Percentiles rank a stretch among this genome's conserved stretches.
These are phyloP conservation scores for Temnothorax rugatulus DNA, from an alignment of 2,888 invertebrate species.

Conservation along the genomic window DNA sequence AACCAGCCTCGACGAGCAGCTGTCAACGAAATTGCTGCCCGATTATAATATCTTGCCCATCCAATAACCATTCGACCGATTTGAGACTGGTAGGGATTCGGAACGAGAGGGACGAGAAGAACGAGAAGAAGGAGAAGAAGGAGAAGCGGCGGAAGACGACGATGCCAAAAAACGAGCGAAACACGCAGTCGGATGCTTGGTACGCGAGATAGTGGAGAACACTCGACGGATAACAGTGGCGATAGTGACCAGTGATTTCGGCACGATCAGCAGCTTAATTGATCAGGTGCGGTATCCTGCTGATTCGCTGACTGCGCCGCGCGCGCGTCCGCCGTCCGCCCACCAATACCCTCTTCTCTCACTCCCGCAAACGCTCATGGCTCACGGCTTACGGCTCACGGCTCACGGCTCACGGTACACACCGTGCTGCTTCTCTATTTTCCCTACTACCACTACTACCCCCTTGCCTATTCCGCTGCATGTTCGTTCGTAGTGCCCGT, in stretches of 20 bases:
- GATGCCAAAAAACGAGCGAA: conserved; percentile 32
- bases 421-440: not conserved
- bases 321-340: conserved; percentile 62
- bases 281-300: conserved; percentile 78
- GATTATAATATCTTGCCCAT: conserved; percentile 42
- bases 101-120: not conserved
- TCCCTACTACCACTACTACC: not conserved
- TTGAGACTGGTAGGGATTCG: not conserved
- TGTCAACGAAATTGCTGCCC: conserved; percentile 37
- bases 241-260: conserved; percentile 62
- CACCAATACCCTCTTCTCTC: conserved; percentile 47
- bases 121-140: not conserved
- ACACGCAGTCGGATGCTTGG: conserved; percentile 46
- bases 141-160: not conserved
- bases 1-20: conserved; percentile 28
- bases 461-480: not conserved
- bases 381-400: too few species aligned
- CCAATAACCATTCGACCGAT: not conserved
- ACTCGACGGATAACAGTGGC: conserved; percentile 73
- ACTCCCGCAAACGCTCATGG: not conserved
- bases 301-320: conserved; percentile 54
- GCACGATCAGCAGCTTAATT: conserved; percentile 75
- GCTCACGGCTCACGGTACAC: too few species aligned
- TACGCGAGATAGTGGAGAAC: conserved; percentile 69
- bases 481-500: not conserved